Base-by-base conservation (phyloP, 2,888 invertebrate genomes). In the Spilarctia lutea region DNA sequence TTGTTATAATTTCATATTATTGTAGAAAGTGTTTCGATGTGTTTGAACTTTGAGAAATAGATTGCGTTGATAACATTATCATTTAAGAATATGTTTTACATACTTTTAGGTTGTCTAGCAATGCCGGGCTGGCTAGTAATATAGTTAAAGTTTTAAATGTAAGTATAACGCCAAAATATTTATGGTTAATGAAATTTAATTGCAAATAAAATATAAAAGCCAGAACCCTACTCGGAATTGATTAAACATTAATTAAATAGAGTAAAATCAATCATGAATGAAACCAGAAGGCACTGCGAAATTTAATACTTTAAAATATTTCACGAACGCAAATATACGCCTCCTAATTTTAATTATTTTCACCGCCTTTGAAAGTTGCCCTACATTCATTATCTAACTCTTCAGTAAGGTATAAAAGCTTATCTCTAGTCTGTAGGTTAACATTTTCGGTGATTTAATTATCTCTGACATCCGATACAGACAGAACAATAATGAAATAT, bases 371-470 rank as follows among this genome's bases (percentile, higher is more conserved):
- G 8, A 24, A 67, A 45, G 16, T 68, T 78, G 65, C 30, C 45
- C 65, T 73, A 65, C 65, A 72, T 75, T 66, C 68, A 67, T 73
- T 71, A 69, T 60, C 27, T 68, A 73, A 70, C 68, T 35, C 35
- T 65, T 75, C 67, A 70, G 66, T 71, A 71, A 68, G 48, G 67
- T 76, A 76, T 69, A 74, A 74, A 77, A 77, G 74, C 72, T 81
- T 78, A 72, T 75, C 72, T 72, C 0, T 65, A 30, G 27, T 35
- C 45, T 24, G 27, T 70, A 77, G 70, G 75, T 79, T 73, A 75
- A 73, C 33, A 78, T 82, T 74, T 56, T 56, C n/a, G 24, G 52
- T n/a, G n/a, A 56, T 56, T 24, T n/a, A 24, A n/a, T 56, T 56
- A 68, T 71, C 60, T 73, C 45, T 65, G 66, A 73, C 10, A 75